Base-by-base conservation (phyloP, 1,140 invertebrate species). In the Macrobrachium rosenbergii region DNA sequence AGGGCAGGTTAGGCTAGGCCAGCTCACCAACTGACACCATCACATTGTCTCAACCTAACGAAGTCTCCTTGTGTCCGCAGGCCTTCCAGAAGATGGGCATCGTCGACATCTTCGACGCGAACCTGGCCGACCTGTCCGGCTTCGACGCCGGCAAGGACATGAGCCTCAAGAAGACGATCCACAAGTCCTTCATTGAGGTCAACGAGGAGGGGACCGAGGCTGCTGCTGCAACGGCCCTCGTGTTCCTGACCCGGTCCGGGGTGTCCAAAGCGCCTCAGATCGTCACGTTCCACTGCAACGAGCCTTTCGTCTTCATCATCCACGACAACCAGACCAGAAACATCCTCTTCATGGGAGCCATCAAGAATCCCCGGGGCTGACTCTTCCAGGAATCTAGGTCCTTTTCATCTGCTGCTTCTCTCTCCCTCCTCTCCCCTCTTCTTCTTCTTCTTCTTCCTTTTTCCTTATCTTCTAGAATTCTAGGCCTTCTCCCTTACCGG, bases 231-330 rank as follows among this genome's bases (percentile, higher is more conserved):
- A 81, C 79, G 19, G 79, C 19, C 37, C 96, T 96, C 12, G 93
- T 94, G 6, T 95, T 95, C 0, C 94, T 95, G 8, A 19, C 23
- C 21, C 14, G 63, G 16, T 19, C 23, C 14, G 14, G 17, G 2
- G n/a, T 58, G 3, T 63, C 60, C 37, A 2, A 14, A 28, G 3
- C 28, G 12, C 43, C 79, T 12, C 5, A 10, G 7, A 14, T 95
- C 96, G 0, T 94, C 93, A 1, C 91, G 52, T 98, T 98, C 91
- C 94, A 94, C 10, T 96, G 95, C 88, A 95, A 97, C 92, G 96
- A 96, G 93, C 96, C 97, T 0, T 98, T 98, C 91, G 92, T 97
- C 2, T 97, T 96, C 91, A 91, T 97, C 43, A 94, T 97, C 69
- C 96, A 95, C 88, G 95, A 97, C 90, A 94, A 94, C 82, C 90